Conservation (phyloP, 2,888 invertebrate genomes). For the Pandemis heparana region DNA sequence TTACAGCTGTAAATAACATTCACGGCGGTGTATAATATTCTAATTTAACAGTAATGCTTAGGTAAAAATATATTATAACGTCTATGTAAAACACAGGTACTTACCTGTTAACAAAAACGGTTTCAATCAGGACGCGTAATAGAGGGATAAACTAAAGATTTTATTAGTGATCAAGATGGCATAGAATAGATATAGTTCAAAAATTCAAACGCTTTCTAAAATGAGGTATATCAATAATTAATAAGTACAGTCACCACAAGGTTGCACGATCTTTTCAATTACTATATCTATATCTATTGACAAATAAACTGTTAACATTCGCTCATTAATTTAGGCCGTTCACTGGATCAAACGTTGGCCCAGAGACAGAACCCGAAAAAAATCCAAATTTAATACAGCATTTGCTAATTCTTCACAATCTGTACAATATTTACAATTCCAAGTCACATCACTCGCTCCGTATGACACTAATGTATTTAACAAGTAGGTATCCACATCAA, state of each 20-base stretch:
- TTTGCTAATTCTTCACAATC: too few species aligned
- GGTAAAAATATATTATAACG: neutral
- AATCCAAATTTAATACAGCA: too few species aligned
- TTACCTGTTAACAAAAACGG: neutral
- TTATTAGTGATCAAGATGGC: neutral
- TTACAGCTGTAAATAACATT: neutral
- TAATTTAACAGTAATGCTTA: conserved; percentile 7
- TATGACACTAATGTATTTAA: too few species aligned
- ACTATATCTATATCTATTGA: too few species aligned
- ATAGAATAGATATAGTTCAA: neutral
- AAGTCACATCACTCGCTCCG: too few species aligned
- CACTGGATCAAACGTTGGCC: too few species aligned
- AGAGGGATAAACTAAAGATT: neutral
- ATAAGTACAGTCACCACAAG: too few species aligned
- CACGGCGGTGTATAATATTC: neutral
- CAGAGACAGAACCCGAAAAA: too few species aligned
- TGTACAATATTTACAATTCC: neutral
- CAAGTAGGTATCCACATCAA: too few species aligned
- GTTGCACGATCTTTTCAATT: neutral
- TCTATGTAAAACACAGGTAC: conserved; percentile 2
- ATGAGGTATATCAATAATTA: neutral
- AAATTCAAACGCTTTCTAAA: neutral
- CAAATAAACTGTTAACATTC: too few species aligned
- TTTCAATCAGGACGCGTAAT: neutral
- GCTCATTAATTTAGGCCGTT: too few species aligned